Evolutionary conservation across 2,797 vertebrate species (phyloP), one percentile per base, ranked within the genome.

Genomic region (Argyrosomus regius): DNA sequence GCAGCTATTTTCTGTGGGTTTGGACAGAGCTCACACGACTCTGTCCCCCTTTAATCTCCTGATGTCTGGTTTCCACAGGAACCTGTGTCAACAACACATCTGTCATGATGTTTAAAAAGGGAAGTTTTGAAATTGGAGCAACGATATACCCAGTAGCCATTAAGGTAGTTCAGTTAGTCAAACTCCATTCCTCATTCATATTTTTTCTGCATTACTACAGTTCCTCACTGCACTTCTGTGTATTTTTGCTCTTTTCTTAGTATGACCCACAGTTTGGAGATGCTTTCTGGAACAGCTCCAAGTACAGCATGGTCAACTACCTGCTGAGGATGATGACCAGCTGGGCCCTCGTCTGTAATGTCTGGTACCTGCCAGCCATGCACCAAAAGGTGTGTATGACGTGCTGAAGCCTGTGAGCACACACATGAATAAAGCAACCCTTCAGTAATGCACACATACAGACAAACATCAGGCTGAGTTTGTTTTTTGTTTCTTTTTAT

Each of bases 71-170:
- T 77, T 90, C 78, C 60, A 35, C 89, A 99, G 98, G 98, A 79
- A 99, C 98, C 69, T 99, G 98, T 68, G 92, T 99, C 87, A 99
- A 99, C 84, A 99, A 99, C 88, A 99, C 98, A 5, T 99, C 98
- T 0, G 98, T 99, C 75, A 99, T 99, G 98, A 99, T 99, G 98
- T 99, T 99, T 91, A 99, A 98, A 93, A 99, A 99, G 80, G 98
- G 98, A 79, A 99, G 98, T 90, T 99, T 99, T 95, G 98, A 99
- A 96, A 98, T 99, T 17, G 98, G 98, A 93, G 95, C 95, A 3
- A 97, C 95, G 1, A 99, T 99, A 86, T 96, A 99, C 87, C 98
- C 98, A n/a, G 98, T 99, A 62, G 98, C 98, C 70, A 99, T 99
- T 75, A 99, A 99, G 97, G 98, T 90, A 87, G 24, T 41, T 62